Conservation (phyloP, 2,888 invertebrate species). For the Cistogaster globosa region DNA sequence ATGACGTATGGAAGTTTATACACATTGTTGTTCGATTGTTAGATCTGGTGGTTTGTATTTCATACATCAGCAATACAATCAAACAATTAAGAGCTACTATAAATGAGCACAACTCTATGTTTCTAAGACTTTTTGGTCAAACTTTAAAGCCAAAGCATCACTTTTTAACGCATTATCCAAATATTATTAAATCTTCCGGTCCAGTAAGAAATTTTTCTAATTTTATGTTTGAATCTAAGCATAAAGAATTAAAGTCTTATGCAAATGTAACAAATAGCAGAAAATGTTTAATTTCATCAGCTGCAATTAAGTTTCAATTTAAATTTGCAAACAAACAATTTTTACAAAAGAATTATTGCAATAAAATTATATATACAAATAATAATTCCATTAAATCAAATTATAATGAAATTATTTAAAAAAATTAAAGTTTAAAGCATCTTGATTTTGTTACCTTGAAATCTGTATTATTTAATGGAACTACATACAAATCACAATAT, state of each 20-base stretch:
- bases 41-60: constrained; percentile 10
- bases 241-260: constrained; percentile 12
- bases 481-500: neutral
- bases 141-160: constrained; percentile 14
- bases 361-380: neutral
- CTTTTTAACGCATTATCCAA: constrained; percentile 15
- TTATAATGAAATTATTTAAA: neutral
- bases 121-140: neutral
- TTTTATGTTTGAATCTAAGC: constrained; percentile 13
- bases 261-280: constrained; percentile 1
- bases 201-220: neutral
- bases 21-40: neutral
- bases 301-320: no score
- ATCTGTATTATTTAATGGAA: constrained; percentile 10
- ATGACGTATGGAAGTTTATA: constrained; percentile 14
- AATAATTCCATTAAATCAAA: constrained; percentile 4
- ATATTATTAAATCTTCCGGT: neutral
- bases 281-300: constrained; percentile 7
- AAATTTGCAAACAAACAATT: constrained; percentile 1
- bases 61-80: neutral
- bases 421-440: neutral
- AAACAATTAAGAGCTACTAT: neutral
- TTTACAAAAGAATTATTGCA: constrained; percentile 7
- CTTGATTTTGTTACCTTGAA: constrained; percentile 1
- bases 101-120: neutral